Evolutionary conservation across 2,888 invertebrate genomes (phyloP), one percentile per base, ranked within the genome.

Genomic region (Megastigmus dorsalis): DNA sequence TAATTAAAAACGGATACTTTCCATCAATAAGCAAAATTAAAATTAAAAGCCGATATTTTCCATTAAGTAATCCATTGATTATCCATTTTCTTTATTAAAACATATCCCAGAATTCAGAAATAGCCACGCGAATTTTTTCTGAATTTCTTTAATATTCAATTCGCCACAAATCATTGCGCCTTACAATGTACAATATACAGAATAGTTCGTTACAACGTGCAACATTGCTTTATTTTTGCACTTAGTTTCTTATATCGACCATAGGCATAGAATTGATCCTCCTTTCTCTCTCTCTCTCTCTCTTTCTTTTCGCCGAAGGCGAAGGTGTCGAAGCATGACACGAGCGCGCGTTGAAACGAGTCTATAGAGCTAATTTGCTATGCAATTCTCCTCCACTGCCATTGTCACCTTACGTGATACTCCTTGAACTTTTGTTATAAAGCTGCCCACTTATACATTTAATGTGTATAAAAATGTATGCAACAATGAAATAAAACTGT

Each of bases 321-420:
- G 48, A 73, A 69, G 73, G 72, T 69, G 69, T 73, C 15, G 41
- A 41, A 63, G 55, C 50, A 52, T 68, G 50, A 45, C 62, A 43
- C 69, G 13, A 36, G 15, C 28, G 38, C 54, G 57, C 45, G 71
- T 15, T 4, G 30, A 68, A 68, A 55, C 15, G 10, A 33, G 69
- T 23, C 76, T 76, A 65, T 76, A 76, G 66, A 73, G 20, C 48
- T 54, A 38, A 70, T 76, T 73, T 66, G 20, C 10, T 76, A 76
- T 73, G 65, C 72, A 60, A 30, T 62, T 75, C 55, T 62, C 45
- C 41, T 60, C 48, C 43, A 69, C 13, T 62, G 48, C 48, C 67
- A 62, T 69, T 73, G 59, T 60, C 69, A 50, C 45, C 36, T 62
- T 62, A 65, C 36, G 10, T 13, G 33, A 60, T 50, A 18, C 50